These are phyloP conservation scores for Agrochola circellaris DNA, from an alignment of 2,888 invertebrate species.

Conservation along the genomic window DNA sequence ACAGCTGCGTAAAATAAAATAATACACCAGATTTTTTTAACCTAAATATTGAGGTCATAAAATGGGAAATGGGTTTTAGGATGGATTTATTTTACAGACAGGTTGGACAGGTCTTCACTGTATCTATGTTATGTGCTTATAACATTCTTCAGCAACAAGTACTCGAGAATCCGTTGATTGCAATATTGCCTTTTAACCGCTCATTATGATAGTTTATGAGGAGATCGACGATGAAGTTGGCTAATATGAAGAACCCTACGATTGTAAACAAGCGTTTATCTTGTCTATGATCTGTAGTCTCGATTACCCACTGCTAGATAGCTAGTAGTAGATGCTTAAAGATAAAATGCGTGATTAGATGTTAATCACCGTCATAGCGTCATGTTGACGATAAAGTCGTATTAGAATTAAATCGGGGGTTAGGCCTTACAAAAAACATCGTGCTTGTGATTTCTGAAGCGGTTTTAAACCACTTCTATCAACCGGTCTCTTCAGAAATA, in stretches of 20 bases:
- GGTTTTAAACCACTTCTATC: background rate
- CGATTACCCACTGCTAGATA: conserved; percentile 13
- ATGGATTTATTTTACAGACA: no score
- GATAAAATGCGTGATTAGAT: conserved; percentile 21
- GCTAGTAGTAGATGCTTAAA: background rate
- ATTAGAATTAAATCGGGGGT: conserved; percentile 13
- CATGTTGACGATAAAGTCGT: conserved; percentile 9
- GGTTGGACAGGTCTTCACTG: background rate
- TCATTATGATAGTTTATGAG: conserved; percentile 16
- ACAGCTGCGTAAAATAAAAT: conserved; percentile 22
- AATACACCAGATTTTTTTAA: background rate
- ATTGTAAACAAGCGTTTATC: conserved; percentile 42
- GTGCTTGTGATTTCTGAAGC: background rate
- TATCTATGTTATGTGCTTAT: background rate
- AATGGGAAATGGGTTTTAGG: background rate
- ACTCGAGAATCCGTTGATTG: background rate
- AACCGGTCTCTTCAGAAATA: conserved; percentile 14
- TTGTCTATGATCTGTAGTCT: conserved; percentile 24
- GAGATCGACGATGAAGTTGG: conserved; percentile 10
- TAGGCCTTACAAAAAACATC: background rate
- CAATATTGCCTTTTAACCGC: background rate
- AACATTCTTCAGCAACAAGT: background rate
- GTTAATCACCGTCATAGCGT: conserved; percentile 15
- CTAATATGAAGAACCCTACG: conserved; percentile 12
- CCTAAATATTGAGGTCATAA: background rate